Percentiles rank a stretch among this genome's conserved stretches.
Conservation (phyloP, 1,140 invertebrate genomes). For the Lamellibrachia luymesi region DNA sequence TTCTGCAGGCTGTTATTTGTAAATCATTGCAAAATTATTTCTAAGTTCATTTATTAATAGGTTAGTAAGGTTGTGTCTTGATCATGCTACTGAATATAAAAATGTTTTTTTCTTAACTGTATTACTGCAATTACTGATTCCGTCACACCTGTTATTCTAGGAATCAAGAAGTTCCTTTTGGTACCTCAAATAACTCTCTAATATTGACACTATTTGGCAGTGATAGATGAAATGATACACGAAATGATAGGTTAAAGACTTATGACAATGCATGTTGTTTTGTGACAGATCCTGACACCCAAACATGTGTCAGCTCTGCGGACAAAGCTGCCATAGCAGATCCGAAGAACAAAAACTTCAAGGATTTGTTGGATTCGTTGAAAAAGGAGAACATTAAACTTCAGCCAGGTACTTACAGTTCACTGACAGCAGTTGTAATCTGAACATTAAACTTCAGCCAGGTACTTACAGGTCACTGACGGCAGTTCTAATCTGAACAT, state of each 20-base stretch:
- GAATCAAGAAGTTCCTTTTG: no score
- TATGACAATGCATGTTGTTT: neutral
- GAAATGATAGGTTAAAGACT: neutral
- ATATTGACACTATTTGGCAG: no score
- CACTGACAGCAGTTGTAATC: neutral
- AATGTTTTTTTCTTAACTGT: neutral
- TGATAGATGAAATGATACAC: neutral
- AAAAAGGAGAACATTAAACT: neutral
- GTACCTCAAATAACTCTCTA: no score
- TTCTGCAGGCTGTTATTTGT: constrained; percentile 9
- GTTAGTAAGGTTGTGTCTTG: constrained; percentile 7
- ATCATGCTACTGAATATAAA: neutral
- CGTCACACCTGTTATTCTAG: no score
- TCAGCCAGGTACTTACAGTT: neutral
- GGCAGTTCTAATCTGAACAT: neutral
- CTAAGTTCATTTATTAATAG: neutral
- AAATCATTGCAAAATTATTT: neutral
- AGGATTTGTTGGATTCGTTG: constrained; percentile 13
- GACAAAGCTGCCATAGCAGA: constrained; percentile 10
- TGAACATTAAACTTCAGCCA: neutral
- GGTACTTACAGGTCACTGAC: neutral
- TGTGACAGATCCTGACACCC: constrained; percentile 23
- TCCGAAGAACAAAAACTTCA: constrained; percentile 17
- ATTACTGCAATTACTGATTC: neutral
- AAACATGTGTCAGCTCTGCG: constrained; percentile 21